phyloP scores from a whole-genome alignment of 1,140 invertebrate genomes.

The Teleopsis dalmanni region DNA sequence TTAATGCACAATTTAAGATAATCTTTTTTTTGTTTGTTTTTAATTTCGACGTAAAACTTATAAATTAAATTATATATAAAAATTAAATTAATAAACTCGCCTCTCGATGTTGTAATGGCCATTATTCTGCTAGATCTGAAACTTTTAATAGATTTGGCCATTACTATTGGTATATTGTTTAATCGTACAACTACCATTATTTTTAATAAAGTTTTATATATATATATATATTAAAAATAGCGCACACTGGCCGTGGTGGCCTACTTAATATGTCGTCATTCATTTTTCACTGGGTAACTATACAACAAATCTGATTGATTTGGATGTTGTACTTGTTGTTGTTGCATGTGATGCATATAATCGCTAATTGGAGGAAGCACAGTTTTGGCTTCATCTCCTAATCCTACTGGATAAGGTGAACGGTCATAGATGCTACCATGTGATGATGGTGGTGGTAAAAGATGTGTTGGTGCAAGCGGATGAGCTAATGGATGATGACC shows the following conservation, averaged over 20 bases:
- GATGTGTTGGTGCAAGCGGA: constrained; percentile 18
- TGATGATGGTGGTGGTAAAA: constrained; percentile 28
- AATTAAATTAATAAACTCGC: no score
- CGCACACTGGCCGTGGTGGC: constrained; percentile 17
- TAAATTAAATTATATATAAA: no score
- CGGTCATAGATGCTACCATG: constrained; percentile 11
- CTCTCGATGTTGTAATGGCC: no score
- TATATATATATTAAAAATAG: no score
- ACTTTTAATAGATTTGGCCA: no score
- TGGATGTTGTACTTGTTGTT: constrained; percentile 25
- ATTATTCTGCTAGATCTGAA: no score
- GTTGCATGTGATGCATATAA: constrained; percentile 41
- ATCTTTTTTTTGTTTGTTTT: no score
- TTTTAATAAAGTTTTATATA: no score
- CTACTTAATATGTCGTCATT: constrained; percentile 42
- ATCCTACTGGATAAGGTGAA: constrained; percentile 20
- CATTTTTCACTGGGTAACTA: constrained; percentile 43
- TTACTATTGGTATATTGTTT: no score
- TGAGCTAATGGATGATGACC: constrained; percentile 15
- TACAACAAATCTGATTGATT: constrained; percentile 34
- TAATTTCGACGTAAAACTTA: no score
- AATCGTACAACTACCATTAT: no score
- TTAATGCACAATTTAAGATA: no score
- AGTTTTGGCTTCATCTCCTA: constrained; percentile 30
- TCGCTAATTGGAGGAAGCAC: constrained; percentile 39